Evolutionary conservation across 2,888 invertebrate genomes (phyloP).

Genomic region (Xylocampa areola): DNA sequence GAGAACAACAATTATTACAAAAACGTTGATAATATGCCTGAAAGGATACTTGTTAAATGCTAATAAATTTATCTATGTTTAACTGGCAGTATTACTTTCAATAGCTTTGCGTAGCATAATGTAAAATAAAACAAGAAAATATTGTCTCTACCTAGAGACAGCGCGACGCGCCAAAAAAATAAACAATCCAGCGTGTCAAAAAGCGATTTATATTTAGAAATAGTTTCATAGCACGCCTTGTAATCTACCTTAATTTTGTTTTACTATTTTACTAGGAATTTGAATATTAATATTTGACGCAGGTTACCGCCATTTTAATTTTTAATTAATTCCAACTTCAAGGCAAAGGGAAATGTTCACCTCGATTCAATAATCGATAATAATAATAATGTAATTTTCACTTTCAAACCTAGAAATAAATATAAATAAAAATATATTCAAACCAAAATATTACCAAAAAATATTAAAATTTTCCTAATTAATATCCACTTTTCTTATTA

Average conservation of each 20-base stretch:
- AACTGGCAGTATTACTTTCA: conserved; percentile 20
- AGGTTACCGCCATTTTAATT: conserved; percentile 24
- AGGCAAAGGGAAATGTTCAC: conserved; percentile 51
- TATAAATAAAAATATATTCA: conserved; percentile 8
- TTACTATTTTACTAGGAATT: conserved; percentile 7
- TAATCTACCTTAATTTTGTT: conserved; percentile 7
- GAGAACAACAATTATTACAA: too few relatives aligned
- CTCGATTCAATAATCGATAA: conserved; percentile 39
- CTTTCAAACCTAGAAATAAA: conserved; percentile 8
- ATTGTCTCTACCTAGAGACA: conserved; percentile 26
- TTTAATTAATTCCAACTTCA: conserved; percentile 33
- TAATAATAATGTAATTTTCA: conserved; percentile 18
- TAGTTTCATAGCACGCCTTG: conserved; percentile 20
- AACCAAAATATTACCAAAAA: conserved; percentile 29
- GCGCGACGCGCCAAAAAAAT: conserved; percentile 53
- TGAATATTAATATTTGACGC: conserved; percentile 3
- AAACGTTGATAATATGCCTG: too few relatives aligned
- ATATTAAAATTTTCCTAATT: conserved; percentile 12
- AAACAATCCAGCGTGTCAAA: conserved; percentile 43
- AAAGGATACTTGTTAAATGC: too few relatives aligned
- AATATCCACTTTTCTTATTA: conserved; percentile 53
- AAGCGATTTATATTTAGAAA: conserved; percentile 33
- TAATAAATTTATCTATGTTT: too few relatives aligned
- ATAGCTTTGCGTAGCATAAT: conserved; percentile 21
- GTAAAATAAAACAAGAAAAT: conserved; percentile 34